Conservation (phyloP, 2,113 vertebrate genomes). For the Pantherophis guttatus region DNA sequence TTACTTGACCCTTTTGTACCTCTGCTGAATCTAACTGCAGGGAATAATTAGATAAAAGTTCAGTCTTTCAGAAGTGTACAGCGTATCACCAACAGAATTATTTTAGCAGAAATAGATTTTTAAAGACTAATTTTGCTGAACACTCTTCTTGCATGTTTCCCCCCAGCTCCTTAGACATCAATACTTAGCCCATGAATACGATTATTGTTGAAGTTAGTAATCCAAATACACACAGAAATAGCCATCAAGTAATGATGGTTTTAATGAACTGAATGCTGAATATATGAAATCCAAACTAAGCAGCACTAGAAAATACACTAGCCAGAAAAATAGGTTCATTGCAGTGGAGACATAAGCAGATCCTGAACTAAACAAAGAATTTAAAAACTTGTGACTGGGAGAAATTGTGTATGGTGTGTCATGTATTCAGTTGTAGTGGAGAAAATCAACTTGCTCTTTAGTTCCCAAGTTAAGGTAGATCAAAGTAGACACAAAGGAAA, state of each 20-base stretch:
- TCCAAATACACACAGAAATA: constrained; percentile 29
- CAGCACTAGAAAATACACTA: constrained; percentile 16
- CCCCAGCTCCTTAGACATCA: constrained; percentile 38
- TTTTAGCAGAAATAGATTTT: not conserved
- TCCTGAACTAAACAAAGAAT: constrained; percentile 5
- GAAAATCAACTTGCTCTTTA: not conserved
- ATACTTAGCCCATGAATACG: constrained; percentile 29
- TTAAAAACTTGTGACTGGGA: not conserved
- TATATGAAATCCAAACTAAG: constrained; percentile 37
- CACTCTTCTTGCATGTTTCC: constrained; percentile 20
- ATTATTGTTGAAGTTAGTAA: constrained; percentile 8
- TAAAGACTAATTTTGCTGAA: constrained; percentile 8
- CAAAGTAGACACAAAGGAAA: not conserved
- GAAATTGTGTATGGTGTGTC: too few species aligned
- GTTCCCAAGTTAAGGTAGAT: not conserved
- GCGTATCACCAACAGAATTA: constrained; percentile 5
- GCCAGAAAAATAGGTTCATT: constrained; percentile 28
- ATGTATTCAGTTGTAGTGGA: not conserved
- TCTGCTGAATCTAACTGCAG: constrained; percentile 4
- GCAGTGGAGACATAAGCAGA: not conserved
- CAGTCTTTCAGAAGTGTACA: constrained; percentile 10
- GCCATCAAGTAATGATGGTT: constrained; percentile 47
- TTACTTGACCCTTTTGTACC: constrained; percentile 4
- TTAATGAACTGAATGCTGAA: constrained; percentile 28
- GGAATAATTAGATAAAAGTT: constrained; percentile 18